These are phyloP conservation scores for Lagorchestes hirsutus DNA, from an alignment of 2,797 vertebrate species.

Conservation along the genomic window DNA sequence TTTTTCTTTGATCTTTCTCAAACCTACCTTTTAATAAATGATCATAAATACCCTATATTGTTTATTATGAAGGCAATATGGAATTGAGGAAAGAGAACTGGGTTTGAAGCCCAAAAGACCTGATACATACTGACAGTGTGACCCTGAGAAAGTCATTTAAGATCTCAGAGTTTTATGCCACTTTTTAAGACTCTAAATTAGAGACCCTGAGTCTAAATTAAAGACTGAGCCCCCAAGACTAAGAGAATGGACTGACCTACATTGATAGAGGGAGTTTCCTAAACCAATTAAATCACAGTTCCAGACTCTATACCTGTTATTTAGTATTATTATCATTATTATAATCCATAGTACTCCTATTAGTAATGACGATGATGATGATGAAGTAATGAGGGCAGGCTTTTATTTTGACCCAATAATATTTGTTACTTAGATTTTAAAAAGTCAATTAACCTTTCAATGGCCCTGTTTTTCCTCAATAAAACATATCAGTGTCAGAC, in stretches of 20 bases:
- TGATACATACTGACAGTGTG: neutral
- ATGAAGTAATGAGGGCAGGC: neutral
- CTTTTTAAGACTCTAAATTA: neutral
- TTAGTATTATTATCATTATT: neutral
- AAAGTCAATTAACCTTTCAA: neutral
- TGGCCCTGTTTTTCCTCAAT: constrained; percentile 19
- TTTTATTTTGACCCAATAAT: constrained; percentile 1
- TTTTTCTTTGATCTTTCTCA: neutral
- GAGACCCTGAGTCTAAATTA: neutral
- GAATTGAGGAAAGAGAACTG: neutral
- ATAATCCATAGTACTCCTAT: neutral
- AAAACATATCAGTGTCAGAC: neutral
- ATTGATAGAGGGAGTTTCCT: neutral
- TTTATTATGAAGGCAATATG: neutral
- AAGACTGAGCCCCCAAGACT: neutral
- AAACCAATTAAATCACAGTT: neutral
- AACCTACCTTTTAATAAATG: neutral
- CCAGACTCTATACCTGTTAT: neutral
- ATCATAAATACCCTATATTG: neutral
- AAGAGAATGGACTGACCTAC: neutral
- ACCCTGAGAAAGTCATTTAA: neutral
- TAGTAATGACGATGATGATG: neutral
- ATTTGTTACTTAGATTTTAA: neutral
- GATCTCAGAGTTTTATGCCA: neutral
- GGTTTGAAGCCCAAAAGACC: neutral